Evolutionary conservation across 2,888 invertebrate species (phyloP).

Genomic region (Leptinotarsa rubiginosa): DNA sequence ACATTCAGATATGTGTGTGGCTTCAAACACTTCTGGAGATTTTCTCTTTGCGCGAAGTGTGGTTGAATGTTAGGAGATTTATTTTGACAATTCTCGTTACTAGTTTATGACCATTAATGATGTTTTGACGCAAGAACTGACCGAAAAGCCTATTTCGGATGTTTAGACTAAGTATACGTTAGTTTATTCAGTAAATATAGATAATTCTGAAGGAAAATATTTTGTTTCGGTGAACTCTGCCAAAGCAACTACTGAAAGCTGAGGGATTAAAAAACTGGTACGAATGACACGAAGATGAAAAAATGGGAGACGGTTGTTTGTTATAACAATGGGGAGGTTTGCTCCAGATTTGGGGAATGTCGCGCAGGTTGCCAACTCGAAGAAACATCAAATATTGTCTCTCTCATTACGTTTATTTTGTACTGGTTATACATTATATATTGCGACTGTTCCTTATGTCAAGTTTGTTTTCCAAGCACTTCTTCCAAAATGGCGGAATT

Average conservation of each 20-base stretch:
- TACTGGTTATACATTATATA: no score
- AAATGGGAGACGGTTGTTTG: no score
- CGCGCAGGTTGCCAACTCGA: no score
- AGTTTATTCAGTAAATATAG: conserved; percentile 1
- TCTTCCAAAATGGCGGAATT: no score
- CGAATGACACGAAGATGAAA: no score
- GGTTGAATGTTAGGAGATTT: neutral
- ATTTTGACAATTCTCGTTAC: neutral
- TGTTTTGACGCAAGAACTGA: neutral
- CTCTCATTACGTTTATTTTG: no score
- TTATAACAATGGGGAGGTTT: no score
- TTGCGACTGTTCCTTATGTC: no score
- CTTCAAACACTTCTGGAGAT: neutral
- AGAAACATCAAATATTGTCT: no score
- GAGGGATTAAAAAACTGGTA: neutral
- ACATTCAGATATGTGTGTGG: no score
- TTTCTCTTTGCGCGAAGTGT: neutral
- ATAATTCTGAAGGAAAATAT: neutral
- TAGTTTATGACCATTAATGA: neutral
- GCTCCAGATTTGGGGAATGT: no score
- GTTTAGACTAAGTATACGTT: conserved; percentile 6
- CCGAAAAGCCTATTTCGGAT: neutral
- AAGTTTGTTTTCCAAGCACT: no score
- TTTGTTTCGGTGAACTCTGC: conserved; percentile 2
- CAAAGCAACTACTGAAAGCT: neutral